Base-by-base conservation (phyloP, 2,797 vertebrate genomes). In the Leuciscus waleckii region DNA sequence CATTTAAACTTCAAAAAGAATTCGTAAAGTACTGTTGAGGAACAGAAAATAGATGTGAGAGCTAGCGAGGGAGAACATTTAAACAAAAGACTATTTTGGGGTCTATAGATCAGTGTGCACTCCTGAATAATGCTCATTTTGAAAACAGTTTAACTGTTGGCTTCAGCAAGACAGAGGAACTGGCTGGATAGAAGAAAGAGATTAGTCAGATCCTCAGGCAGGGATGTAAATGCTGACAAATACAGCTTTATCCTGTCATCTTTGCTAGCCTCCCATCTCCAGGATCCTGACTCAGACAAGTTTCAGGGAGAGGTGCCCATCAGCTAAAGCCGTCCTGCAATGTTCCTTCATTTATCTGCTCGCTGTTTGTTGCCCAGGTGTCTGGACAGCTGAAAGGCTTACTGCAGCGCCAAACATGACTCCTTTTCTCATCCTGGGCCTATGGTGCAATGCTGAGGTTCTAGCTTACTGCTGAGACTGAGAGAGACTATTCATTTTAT, bases 301-400 rank as follows among this genome's bases (percentile, higher is more conserved):
- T 85, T 85, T 79, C 54, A 79, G 26, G 51, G 37, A 69, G 51
- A 84, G 74, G 21, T 70, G n/a, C 26, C 35, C 46, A 74, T 75
- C 77, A 76, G 70, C 73, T 58, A 74, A 86, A 39, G 56, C 35
- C 6, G 5, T 68, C 43, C 69, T 43, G 69, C 43, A 79, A 63
- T 63, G 58, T 68, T 75, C 35, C 81, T 86, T 89, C 56, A 87
- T 87, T 86, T 68, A 79, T 86, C 61, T 89, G 67, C 65, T 80
- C 49, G 68, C 83, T 83, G 82, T 89, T 89, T 86, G 81, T 80
- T 67, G 86, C 29, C 71, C 87, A 87, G 84, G 87, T 89, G 84
- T 79, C 71, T 39, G 41, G 86, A 86, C 76, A 87, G 76, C 51
- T 56, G 77, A 83, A 71, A 87, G 76, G 58, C 43, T 56, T 70